Evolutionary conservation across 2,797 vertebrate genomes (phyloP), one percentile per base, ranked within the genome.

Genomic region (Hapalemur alaotrensis): DNA sequence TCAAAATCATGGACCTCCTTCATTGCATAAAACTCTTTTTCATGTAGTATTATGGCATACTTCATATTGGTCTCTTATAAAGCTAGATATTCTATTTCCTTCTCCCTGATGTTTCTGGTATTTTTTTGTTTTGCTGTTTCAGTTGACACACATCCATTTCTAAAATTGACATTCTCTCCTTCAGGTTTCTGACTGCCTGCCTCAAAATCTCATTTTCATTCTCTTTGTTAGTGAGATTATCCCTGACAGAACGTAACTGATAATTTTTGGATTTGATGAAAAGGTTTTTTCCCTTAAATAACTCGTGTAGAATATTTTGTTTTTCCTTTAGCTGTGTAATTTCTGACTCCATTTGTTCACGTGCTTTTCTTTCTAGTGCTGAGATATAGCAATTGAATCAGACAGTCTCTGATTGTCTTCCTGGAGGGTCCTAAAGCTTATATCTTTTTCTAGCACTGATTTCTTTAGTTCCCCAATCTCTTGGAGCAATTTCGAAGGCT

Each of bases 121-220:
- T 98, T 43, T 97, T 98, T 97, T 99, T 99, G 85, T 99, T 99
- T 98, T 99, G 99, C 82, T 99, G 99, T 98, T 99, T 99, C 93
- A 99, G 98, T 95, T 99, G 99, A 97, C 65, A 98, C 20, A 98
- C 97, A 11, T 99, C 99, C 98, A 99, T 97, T 95, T 99, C 99
- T 97, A 99, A 98, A 75, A 99, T 99, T 41, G 99, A 98, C 1
- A 99, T 99, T 0, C 99, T 99, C 92, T 99, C 99, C 81, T 99
- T 99, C 93, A 99, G 98, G 98, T 99, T 99, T 90, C 99, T 99
- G 78, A 99, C 99, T 0, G 99, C 99, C 98, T 99, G 99, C 98
- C 99, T 99, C 96, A 99, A 98, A 95, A 99, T 98, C 95, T 99
- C 99, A 22, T 98, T 99, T 97, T 99, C 99, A 20, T 98, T 99